Conservation (phyloP, 2,797 vertebrate species). For the Cossypha dichroa region DNA sequence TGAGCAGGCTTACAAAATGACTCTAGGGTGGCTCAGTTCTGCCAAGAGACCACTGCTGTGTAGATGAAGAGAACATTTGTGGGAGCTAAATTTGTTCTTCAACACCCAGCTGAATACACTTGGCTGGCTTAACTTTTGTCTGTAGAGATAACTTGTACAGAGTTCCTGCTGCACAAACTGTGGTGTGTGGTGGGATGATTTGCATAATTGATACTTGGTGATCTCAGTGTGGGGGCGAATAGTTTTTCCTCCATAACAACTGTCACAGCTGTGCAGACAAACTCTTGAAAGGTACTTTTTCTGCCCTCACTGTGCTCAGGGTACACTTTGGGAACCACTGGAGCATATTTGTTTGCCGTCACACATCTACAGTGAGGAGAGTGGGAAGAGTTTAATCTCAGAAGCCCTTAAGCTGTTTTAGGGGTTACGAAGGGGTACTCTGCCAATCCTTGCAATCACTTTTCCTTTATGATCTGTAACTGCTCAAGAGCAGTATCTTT, state of each 20-base stretch:
- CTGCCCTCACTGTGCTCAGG: not conserved
- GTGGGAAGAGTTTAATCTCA: not conserved
- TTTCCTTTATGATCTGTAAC: not conserved
- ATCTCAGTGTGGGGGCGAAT: not conserved
- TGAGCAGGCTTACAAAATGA: not conserved
- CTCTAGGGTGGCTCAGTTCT: not conserved
- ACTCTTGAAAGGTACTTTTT: not conserved
- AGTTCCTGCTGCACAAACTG: not conserved
- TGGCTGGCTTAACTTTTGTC: not conserved
- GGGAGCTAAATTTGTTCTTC: not conserved
- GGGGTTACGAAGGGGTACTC: not conserved
- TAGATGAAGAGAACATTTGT: not conserved
- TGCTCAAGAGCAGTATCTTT: not conserved
- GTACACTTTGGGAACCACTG: not conserved
- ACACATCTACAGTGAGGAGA: not conserved
- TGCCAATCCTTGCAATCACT: not conserved
- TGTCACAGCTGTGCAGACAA: not conserved
- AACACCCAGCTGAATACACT: not conserved
- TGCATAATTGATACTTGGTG: not conserved
- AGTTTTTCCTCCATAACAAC: not conserved
- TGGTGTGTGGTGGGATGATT: not conserved
- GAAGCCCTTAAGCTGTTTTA: not conserved
- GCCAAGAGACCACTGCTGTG: fast-evolving
- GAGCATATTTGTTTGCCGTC: not conserved
- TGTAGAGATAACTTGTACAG: not conserved